Conservation (phyloP, 2,888 invertebrate species). For the Heterodera filipjevi region DNA sequence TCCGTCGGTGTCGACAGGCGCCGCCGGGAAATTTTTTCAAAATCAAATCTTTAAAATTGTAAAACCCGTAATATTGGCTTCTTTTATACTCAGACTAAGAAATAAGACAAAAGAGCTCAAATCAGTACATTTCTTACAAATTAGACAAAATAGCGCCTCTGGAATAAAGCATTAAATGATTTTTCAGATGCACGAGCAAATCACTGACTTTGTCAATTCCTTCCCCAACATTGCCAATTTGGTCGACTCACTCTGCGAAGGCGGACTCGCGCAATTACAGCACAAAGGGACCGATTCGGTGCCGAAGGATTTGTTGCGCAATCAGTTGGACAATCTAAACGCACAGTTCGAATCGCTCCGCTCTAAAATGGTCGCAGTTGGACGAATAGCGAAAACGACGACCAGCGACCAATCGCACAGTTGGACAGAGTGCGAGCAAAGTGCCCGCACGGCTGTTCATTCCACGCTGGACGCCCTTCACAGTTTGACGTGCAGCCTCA, state of each 20-base stretch:
- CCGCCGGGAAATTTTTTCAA: too few relatives aligned
- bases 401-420: background rate
- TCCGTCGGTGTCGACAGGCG: too few relatives aligned
- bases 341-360: constrained; percentile 56
- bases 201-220: constrained; percentile 48
- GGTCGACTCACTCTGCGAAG: constrained; percentile 43
- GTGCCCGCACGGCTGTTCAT: constrained; percentile 44
- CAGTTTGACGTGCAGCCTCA: constrained; percentile 49
- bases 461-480: constrained; percentile 52
- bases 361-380: constrained; percentile 61
- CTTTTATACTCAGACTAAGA: too few relatives aligned
- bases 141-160: too few relatives aligned
- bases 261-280: constrained; percentile 40
- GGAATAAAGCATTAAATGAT: too few relatives aligned
- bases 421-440: constrained; percentile 35
- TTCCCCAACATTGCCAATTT: constrained; percentile 48
- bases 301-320: constrained; percentile 50
- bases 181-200: constrained; percentile 48
- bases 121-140: too few relatives aligned
- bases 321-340: constrained; percentile 57
- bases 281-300: constrained; percentile 14
- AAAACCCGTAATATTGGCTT: too few relatives aligned
- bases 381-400: constrained; percentile 36
- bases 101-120: too few relatives aligned
- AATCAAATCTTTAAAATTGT: too few relatives aligned